phyloP scores from a whole-genome alignment of 2,888 invertebrate genomes.

The Nemurella pictetii region DNA sequence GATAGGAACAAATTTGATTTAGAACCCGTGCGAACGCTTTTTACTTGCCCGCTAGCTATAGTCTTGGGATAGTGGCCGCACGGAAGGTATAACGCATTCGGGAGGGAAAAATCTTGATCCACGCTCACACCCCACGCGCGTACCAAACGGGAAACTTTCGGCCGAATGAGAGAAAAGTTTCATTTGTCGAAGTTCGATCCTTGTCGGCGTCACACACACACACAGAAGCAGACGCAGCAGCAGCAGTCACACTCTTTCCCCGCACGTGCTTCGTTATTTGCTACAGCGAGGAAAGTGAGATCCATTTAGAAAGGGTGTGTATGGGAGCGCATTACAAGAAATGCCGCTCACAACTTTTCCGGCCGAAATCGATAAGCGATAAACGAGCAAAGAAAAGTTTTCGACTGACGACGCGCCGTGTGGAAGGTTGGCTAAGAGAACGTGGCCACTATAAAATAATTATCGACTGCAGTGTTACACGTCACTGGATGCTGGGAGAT shows the following conservation, averaged over 20 bases:
- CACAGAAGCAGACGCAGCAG: no score
- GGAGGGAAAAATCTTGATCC: neutral
- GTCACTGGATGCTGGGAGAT: neutral
- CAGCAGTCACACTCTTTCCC: neutral
- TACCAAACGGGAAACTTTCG: neutral
- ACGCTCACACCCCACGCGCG: neutral
- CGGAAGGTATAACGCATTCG: neutral
- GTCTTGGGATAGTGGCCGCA: neutral
- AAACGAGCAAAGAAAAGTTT: neutral
- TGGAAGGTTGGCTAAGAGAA: neutral
- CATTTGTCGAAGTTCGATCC: neutral
- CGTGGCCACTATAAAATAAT: neutral
- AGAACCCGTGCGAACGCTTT: neutral
- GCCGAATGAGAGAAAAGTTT: neutral
- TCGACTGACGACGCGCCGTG: neutral
- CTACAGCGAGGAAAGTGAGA: neutral
- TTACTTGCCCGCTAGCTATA: no score
- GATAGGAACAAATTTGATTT: neutral
- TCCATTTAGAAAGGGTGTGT: neutral
- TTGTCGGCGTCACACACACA: no score
- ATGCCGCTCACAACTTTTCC: no score
- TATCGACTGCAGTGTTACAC: neutral
- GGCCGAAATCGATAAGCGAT: neutral
- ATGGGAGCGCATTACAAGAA: neutral
- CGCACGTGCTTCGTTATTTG: neutral